Base-by-base conservation (phyloP, 1,140 invertebrate genomes). In the Macrobrachium nipponense region DNA sequence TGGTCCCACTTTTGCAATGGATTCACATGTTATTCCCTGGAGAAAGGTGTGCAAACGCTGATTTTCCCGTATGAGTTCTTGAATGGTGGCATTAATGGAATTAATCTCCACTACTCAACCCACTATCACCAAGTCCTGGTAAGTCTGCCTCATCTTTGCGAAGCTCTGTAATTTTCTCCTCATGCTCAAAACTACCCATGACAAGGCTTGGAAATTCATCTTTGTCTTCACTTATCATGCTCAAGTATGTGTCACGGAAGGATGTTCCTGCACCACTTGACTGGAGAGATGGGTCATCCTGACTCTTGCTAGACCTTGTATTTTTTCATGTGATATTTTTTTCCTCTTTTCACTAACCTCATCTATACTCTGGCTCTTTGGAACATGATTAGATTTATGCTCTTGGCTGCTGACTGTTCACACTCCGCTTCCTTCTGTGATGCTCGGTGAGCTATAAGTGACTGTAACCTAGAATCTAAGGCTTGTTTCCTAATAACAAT, bases 101-200 rank as follows among this genome's bases (percentile, higher is more conserved):
- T 87, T 87, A 18, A 87, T 87, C 64, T 87, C n/a, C 85, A 82
- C 85, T 87, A 66, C 85, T 87, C 14, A 87, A 64, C 27, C 85
- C 85, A 73, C 85, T 87, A 58, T 87, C 85, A 51, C 85, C 85
- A 2, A 87, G 68, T 27, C 85, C 85, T 51, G 85, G 85, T 36
- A 87, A 75, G 14, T 87, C 85, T 18, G 79, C 85, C 44, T 87
- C 85, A 36, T 87, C 85, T 64, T 73, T 82, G 10, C 60, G 59
- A 11, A 87, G 73, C 61, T 81, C 85, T n/a, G 70, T 68, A 20
- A 87, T 87, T 68, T 81, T 76, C n/a, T 82, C 85, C 12, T 81
- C 85, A 82, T 87, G 82, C 15, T 87, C 79, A 36, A 76, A 23
- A 20, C 72, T 87, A 20, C 62, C 85, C 85, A 87, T 76, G 17